Conservation (phyloP, 2,113 vertebrate species). For the Aramus guarauna region DNA sequence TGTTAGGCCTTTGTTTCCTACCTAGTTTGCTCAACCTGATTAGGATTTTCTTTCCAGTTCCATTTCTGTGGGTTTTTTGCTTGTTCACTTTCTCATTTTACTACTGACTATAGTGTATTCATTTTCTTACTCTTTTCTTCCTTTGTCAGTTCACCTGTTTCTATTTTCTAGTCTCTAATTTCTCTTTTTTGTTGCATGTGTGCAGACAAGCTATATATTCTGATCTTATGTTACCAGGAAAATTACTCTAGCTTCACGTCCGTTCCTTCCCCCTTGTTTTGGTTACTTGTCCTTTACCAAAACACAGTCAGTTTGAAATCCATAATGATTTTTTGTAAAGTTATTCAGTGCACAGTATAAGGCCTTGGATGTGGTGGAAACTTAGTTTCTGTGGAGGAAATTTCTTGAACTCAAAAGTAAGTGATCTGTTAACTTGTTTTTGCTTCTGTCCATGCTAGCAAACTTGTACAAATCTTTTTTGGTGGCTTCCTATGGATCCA, state of each 20-base stretch:
- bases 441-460: not conserved
- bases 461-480: not conserved
- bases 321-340: not conserved
- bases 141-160: not conserved
- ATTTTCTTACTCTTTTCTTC: not conserved
- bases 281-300: not conserved
- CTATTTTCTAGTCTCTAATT: not conserved
- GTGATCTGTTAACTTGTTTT: not conserved
- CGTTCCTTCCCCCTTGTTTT: not conserved
- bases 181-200: not conserved
- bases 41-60: not conserved
- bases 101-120: fast-evolving
- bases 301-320: not conserved
- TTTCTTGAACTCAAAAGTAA: not conserved
- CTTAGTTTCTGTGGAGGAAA: not conserved
- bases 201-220: not conserved
- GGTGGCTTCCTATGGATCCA: not conserved
- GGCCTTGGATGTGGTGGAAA: not conserved
- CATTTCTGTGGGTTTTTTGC: not conserved
- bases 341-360: not conserved
- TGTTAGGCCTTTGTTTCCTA: not conserved
- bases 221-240: not conserved
- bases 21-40: not conserved
- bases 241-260: not conserved
- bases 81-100: not conserved